These are phyloP conservation scores for Terrapene triunguis DNA, from an alignment of 2,113 vertebrate genomes.

Conservation along the genomic window DNA sequence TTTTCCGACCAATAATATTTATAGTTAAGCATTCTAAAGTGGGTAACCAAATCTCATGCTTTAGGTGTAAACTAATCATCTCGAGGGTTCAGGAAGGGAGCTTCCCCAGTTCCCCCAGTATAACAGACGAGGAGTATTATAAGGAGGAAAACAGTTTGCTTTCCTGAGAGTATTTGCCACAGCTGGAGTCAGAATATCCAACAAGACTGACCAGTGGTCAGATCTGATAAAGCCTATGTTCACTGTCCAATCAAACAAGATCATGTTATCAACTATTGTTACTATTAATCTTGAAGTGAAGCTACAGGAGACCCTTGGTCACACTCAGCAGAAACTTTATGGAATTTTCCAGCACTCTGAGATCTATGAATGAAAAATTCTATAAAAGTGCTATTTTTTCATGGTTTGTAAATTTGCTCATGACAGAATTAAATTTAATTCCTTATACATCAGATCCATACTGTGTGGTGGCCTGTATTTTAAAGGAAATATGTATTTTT, in stretches of 20 bases:
- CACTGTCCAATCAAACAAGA: not conserved
- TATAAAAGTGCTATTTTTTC: not conserved
- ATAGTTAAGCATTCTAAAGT: not conserved
- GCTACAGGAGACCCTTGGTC: not conserved
- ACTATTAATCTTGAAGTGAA: not conserved
- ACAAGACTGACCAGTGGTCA: rapidly evolving
- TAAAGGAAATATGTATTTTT: not conserved
- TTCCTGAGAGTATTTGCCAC: not conserved
- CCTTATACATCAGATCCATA: not conserved
- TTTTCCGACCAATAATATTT: not conserved
- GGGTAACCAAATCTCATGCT: not conserved
- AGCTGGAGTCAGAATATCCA: not conserved
- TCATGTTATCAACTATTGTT: not conserved
- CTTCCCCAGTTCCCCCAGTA: not conserved
- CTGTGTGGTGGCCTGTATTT: not conserved
- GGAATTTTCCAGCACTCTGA: not conserved
- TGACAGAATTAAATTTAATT: not conserved
- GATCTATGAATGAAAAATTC: not conserved
- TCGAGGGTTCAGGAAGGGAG: not conserved
- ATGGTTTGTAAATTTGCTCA: not conserved
- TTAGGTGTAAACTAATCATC: not conserved
- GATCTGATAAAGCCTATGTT: not conserved
- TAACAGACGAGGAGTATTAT: not conserved
- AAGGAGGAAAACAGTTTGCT: not conserved
- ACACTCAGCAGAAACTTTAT: not conserved